Base-by-base conservation (phyloP, 2,888 invertebrate genomes). In the Cancer borealis region DNA sequence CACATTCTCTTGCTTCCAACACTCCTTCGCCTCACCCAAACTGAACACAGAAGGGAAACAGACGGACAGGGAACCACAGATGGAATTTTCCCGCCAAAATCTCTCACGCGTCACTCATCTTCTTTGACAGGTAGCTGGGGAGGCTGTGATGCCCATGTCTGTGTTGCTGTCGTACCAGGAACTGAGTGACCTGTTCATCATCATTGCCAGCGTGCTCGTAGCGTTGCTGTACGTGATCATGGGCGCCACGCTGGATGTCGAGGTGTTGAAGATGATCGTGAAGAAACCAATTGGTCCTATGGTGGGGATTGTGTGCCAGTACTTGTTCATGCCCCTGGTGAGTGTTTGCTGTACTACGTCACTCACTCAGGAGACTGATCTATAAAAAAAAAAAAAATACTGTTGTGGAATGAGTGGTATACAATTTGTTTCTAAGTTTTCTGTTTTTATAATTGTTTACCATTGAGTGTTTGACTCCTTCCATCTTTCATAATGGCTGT, bases 201-300 rank as follows among this genome's bases (percentile, higher is more conserved):
- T 97, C 73, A 98, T 98, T 95, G 98, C 99, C 5, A 98, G 98
- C 1, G 97, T 97, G 91, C 97, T 99, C 90, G 98, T 98, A 84
- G 98, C 98, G 0, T 97, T 99, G 91, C 97, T 98, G 96, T 99
- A 98, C 96, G 98, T 99, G 93, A 99, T 98, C 97, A 99, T 99
- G 97, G 99, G 99, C 0, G 98, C 98, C 96, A 98, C 98, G 0
- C 97, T 99, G 96, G 98, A 98, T 96, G 97, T 98, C 97, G 96
- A 97, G 0, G 97, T 98, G 0, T 97, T 98, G n/a, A 97, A 97
- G 96, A 97, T 97, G 0, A 98, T 98, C 45, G 96, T 98, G 2
- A 97, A 97, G 96, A 97, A 97, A 95, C 99, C 99, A 0, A 96
- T 98, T 30, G 98, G 98, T 0, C 98, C 98, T 0, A 96, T 97